Evolutionary conservation across 2,113 vertebrate genomes (phyloP), one percentile per base, ranked within the genome.

Genomic region (Antidorcas marsupialis): DNA sequence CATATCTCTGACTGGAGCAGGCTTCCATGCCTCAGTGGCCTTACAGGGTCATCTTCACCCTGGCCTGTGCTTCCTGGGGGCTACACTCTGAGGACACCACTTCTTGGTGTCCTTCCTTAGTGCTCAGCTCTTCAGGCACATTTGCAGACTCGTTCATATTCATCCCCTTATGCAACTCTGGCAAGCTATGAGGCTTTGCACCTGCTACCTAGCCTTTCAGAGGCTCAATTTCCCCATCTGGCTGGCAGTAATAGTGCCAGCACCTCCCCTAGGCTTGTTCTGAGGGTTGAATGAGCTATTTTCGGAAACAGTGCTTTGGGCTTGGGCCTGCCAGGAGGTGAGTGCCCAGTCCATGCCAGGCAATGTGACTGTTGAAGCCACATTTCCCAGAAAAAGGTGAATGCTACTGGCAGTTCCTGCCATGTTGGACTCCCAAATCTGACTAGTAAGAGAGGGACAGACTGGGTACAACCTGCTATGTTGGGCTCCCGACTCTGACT

Each of bases 41-140:
- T 4, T 13, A 33, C 36, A 57, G 84, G 16, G 25, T 53, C 39
- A 36, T 30, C 17, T 36, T 47, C 45, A 2, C 21, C 15, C 16
- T n/a, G 71, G 43, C 13, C 36, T 43, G 0, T 0, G 3, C 47
- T n/a, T 19, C 10, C 5, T 1, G 10, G 2, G 43, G 28, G 21
- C 25, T 6, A 1, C 1, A 10, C 19, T 21, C 23, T 7, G 6
- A 21, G 52, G 12, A 11, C 53, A n/a, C 25, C 15, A 2, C 36
- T 9, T 43, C 55, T 43, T 23, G 10, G 50, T 3, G n/a, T 28
- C 36, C 36, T 71, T 55, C 17, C 12, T 33, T 8, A 47, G 53
- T 25, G 11, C 27, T 39, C 19, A 7, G 59, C 30, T 45, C 59
- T 67, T 52, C 47, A 33, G 14, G 2, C 39, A 3, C 16, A 45